Conservation (phyloP, 2,113 vertebrate genomes). For the Passer domesticus region DNA sequence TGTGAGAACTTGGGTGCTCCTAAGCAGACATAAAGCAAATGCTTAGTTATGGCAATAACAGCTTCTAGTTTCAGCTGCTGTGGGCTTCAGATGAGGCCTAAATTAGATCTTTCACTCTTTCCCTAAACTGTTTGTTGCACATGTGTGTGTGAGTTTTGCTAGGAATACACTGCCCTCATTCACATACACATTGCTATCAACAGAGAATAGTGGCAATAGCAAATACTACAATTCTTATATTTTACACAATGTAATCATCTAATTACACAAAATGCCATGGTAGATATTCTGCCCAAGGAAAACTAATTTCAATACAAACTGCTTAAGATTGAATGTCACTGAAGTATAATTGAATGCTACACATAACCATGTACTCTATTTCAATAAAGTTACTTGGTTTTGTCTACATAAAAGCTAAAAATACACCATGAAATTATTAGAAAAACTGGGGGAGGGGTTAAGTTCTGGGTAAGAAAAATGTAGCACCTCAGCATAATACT, state of each 20-base stretch:
- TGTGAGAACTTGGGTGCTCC: neutral
- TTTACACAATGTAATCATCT: neutral
- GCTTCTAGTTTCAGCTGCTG: neutral
- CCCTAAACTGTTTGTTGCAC: neutral
- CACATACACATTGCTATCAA: neutral
- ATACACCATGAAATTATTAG: neutral
- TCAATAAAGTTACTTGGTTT: neutral
- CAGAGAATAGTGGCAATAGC: neutral
- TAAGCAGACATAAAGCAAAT: neutral
- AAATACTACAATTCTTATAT: neutral
- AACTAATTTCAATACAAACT: neutral
- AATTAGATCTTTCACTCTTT: neutral
- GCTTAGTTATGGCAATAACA: neutral
- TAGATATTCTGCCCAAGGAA: neutral
- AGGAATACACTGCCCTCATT: neutral
- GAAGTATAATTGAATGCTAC: neutral
- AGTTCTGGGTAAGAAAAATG: neutral
- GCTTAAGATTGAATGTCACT: neutral
- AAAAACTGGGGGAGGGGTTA: neutral
- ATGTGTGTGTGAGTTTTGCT: neutral
- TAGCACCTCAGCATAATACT: slow-evolving; percentile 41
- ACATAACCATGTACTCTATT: neutral
- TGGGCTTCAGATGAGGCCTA: neutral
- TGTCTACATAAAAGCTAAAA: neutral
- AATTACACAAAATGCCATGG: neutral